phyloP scores from a whole-genome alignment of 1,140 invertebrate species.

The Triops cancriformis region DNA sequence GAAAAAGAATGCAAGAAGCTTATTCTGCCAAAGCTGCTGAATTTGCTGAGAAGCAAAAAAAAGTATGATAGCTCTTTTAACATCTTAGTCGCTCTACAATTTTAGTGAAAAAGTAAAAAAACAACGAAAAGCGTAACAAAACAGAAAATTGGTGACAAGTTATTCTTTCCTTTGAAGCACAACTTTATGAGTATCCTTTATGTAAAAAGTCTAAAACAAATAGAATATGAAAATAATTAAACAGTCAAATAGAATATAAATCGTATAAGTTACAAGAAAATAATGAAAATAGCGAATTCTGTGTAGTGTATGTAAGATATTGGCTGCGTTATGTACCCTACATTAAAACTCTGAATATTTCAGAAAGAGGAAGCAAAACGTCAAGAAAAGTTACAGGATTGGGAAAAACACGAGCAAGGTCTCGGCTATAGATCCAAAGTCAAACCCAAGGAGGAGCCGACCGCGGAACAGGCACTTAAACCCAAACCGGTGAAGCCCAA shows the following conservation, averaged over 20 bases:
- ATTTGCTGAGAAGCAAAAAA: slow-evolving; percentile 14
- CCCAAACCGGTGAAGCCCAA: slow-evolving; percentile 17
- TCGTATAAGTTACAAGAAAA: not conserved
- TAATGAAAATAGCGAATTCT: too few relatives aligned
- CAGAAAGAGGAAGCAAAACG: slow-evolving; percentile 20
- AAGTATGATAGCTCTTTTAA: not conserved
- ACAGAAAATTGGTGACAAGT: too few relatives aligned
- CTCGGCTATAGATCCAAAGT: slow-evolving; percentile 16
- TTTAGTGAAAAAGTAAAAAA: too few relatives aligned
- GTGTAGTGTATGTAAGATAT: too few relatives aligned
- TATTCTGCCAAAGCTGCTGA: slow-evolving; percentile 18
- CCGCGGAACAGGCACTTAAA: not conserved
- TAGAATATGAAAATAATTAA: too few relatives aligned
- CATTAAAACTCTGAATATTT: not conserved
- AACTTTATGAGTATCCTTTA: too few relatives aligned
- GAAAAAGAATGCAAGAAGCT: slow-evolving; percentile 21
- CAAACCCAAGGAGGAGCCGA: not conserved
- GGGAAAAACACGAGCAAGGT: slow-evolving; percentile 16
- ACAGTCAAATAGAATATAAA: too few relatives aligned
- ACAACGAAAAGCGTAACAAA: too few relatives aligned
- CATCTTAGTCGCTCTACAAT: not conserved
- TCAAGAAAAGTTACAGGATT: slow-evolving; percentile 20
- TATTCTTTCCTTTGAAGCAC: too few relatives aligned
- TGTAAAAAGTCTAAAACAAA: not conserved
- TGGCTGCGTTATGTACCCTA: too few relatives aligned